These are phyloP conservation scores for Malachius bipustulatus DNA, from an alignment of 2,888 invertebrate species.

Conservation along the genomic window DNA sequence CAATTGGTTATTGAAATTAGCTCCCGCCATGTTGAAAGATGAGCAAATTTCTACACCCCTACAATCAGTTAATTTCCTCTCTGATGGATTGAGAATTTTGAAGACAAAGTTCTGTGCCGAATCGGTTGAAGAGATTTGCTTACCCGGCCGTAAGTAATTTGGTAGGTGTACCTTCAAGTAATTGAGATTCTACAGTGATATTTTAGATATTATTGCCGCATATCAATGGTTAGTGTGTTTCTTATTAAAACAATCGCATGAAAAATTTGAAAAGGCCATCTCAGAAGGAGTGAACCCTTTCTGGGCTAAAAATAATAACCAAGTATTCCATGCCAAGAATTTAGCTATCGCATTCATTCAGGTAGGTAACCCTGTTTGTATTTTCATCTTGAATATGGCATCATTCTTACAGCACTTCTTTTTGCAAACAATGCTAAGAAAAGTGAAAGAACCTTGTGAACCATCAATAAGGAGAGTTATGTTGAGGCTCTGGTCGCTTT, in stretches of 20 bases:
- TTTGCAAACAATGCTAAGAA: constrained; percentile 41
- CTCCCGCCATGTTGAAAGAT: constrained; percentile 37
- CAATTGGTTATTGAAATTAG: constrained; percentile 66
- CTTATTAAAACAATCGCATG: constrained; percentile 55
- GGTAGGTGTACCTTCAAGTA: neutral
- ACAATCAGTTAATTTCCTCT: constrained; percentile 52
- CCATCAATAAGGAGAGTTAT: constrained; percentile 42
- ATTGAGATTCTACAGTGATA: neutral
- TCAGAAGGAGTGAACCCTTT: constrained; percentile 51
- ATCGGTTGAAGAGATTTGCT: constrained; percentile 39
- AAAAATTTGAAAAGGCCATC: constrained; percentile 45
- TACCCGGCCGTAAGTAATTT: constrained; percentile 42
- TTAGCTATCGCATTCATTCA: constrained; percentile 73
- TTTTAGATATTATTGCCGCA: constrained; percentile 48
- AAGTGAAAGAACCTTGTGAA: constrained; percentile 38
- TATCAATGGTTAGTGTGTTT: constrained; percentile 77
- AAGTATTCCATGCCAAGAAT: constrained; percentile 69
- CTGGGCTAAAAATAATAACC: constrained; percentile 70
- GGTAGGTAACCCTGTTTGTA: constrained; percentile 43
- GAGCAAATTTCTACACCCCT: constrained; percentile 46
- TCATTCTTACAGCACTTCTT: constrained; percentile 40
- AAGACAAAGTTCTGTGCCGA: constrained; percentile 39
- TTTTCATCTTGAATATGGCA: no score
- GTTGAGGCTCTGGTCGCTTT: constrained; percentile 49
- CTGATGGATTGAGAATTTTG: constrained; percentile 43